Conservation (phyloP, 1,140 invertebrate genomes). For the Tigriopus japonicus region DNA sequence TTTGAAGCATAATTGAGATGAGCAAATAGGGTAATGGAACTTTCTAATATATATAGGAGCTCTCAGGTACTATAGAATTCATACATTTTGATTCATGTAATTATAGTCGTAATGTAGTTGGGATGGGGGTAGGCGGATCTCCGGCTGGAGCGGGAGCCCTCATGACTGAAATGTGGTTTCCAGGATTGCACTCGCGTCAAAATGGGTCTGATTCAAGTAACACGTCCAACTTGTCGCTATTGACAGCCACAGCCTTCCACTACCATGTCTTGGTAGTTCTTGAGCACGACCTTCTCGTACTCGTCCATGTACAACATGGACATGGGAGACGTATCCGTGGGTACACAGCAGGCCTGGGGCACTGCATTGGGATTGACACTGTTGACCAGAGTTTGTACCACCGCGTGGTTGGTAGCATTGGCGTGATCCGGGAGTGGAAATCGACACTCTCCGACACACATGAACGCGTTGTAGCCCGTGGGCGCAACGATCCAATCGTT, state of each 20-base stretch:
- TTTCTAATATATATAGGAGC: too few species aligned
- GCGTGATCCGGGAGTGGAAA: slow-evolving; percentile 79
- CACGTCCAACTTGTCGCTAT: slow-evolving; percentile 23
- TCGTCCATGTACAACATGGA: slow-evolving; percentile 88
- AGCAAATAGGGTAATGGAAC: too few species aligned
- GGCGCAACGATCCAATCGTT: slow-evolving; percentile 99
- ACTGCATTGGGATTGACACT: slow-evolving; percentile 67
- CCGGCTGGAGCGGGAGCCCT: too few species aligned
- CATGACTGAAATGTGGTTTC: too few species aligned
- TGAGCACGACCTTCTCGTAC: slow-evolving; percentile 76
- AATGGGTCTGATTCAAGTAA: too few species aligned
- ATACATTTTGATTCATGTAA: too few species aligned
- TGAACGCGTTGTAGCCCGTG: slow-evolving; percentile 80
- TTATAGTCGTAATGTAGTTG: too few species aligned
- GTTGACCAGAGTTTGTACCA: slow-evolving; percentile 90
- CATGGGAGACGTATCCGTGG: slow-evolving; percentile 66
- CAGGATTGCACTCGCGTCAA: too few species aligned
- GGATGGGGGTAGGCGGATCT: too few species aligned
- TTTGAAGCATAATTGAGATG: too few species aligned
- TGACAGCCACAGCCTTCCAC: slow-evolving; percentile 85
- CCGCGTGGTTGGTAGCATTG: slow-evolving; percentile 94
- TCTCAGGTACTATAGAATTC: too few species aligned
- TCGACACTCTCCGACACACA: slow-evolving; percentile 82
- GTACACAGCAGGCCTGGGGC: slow-evolving; percentile 81
- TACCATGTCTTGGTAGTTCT: slow-evolving; percentile 92